These are phyloP conservation scores for Andrena bicolor DNA, from an alignment of 2,888 invertebrate genomes.

Conservation along the genomic window DNA sequence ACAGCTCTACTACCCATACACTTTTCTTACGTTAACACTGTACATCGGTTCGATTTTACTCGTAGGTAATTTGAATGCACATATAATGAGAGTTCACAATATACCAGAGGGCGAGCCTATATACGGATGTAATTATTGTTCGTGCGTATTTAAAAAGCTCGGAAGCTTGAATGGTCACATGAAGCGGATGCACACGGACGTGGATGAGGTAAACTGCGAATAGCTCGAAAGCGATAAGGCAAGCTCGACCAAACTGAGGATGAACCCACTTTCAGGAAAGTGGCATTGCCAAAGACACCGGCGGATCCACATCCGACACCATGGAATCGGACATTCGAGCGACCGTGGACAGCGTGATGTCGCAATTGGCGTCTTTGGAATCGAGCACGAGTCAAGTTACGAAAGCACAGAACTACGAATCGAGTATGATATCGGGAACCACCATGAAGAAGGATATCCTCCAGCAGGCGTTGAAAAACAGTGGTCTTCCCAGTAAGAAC, in stretches of 20 bases:
- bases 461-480: constrained; percentile 86
- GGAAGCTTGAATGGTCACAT: constrained; percentile 90
- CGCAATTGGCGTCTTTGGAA: constrained; percentile 77
- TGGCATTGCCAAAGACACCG: constrained; percentile 17
- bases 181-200: constrained; percentile 86
- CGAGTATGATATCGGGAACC: constrained; percentile 3
- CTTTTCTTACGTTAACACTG: background rate
- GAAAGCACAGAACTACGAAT: background rate
- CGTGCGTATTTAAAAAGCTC: constrained; percentile 89
- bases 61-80: constrained; percentile 87
- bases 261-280: constrained; percentile 40
- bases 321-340: constrained; percentile 77
- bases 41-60: background rate
- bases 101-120: constrained; percentile 86
- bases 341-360: constrained; percentile 79
- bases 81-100: constrained; percentile 88
- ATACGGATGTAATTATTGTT: constrained; percentile 89
- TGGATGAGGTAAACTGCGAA: constrained; percentile 68
- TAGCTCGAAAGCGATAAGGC: background rate
- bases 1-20: background rate
- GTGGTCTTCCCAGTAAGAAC: constrained; percentile 77
- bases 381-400: constrained; percentile 65
- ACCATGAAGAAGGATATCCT: constrained; percentile 84
- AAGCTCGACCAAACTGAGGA: background rate
- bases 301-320: constrained; percentile 70